These are phyloP conservation scores for Lepidocolaptes lacrymiger DNA, from an alignment of 2,797 vertebrate genomes.

Conservation along the genomic window DNA sequence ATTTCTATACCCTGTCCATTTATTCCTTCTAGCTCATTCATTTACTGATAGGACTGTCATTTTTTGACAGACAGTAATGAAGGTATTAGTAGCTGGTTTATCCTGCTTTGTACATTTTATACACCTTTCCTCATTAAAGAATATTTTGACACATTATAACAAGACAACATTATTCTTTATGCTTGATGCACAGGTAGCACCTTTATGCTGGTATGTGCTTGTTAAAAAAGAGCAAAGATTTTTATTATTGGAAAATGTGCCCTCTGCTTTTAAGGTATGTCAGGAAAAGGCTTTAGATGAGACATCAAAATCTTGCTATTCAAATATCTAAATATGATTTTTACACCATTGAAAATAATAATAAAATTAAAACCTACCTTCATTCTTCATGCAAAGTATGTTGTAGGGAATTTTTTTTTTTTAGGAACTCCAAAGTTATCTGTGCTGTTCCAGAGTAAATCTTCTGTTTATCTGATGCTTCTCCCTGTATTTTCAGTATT, in stretches of 20 bases:
- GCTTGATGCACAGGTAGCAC: not conserved
- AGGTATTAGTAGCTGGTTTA: conserved; percentile 62
- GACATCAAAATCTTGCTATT: not conserved
- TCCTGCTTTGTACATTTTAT: conserved; percentile 46
- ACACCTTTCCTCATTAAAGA: conserved; percentile 37
- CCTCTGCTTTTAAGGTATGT: not conserved
- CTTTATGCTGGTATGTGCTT: not conserved
- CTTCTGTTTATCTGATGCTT: not conserved
- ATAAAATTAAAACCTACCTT: not conserved
- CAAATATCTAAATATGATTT: not conserved
- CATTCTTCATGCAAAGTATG: not conserved
- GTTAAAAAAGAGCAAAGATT: not conserved
- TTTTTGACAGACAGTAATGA: conserved; percentile 62
- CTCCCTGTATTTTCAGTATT: not conserved
- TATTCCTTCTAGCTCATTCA: conserved; percentile 61
- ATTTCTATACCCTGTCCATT: conserved; percentile 52
- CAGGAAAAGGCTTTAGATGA: not conserved
- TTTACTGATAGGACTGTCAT: conserved; percentile 15
- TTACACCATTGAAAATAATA: not conserved
- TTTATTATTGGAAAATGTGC: not conserved
- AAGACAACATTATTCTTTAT: conserved; percentile 14
- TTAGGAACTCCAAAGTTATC: not conserved
- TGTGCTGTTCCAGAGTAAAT: not conserved
- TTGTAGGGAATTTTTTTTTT: not conserved
- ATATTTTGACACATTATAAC: conserved; percentile 44